Evolutionary conservation across 2,888 invertebrate species (phyloP), one percentile per base, ranked within the genome.

Genomic region (Lasioglossum figueresi): DNA sequence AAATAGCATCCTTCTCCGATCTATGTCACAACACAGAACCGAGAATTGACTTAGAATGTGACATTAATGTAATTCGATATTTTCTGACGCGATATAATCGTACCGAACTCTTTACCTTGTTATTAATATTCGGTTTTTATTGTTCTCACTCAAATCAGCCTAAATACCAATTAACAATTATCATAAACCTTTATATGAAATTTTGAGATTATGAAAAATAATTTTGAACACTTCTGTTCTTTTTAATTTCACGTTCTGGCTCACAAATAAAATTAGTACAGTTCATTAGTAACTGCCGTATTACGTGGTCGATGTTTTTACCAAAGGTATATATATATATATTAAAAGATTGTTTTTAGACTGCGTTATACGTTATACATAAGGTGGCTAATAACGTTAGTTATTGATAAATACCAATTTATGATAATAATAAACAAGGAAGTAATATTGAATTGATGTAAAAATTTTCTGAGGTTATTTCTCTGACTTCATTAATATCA

Each of bases 281-380:
- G 74, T 37, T 72, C 43, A 45, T 71, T 43, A 8, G 79, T 79
- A 80, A 66, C 75, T 82, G 71, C 68, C 77, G 71, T 63, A 52
- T 68, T 73, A 73, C 71, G 72, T 48, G 63, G 73, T 75, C 72
- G 75, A 82, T 85, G 59, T 85, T 73, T 82, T 82, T 79, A 82
- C 79, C 85, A 87, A 87, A 87, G 75, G 63, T 80, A 59, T 76
- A 85, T 72, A 43, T 16, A 56, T 14, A 31, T n/a, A 12, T n/a
- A 56, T 48, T 45, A 52, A 75, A 48, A 23, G 31, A 76, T 86
- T 79, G 78, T 84, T 81, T 45, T 63, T 78, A 84, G 59, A 76
- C 70, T 81, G 78, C 81, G 76, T 86, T 82, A 86, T 52, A 68
- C 63, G 75, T 63, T n/a, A n/a, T n/a, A n/a, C n/a, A 37, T 66